Evolutionary conservation across 1,140 invertebrate genomes (phyloP).

Genomic region (Meloidogyne floridensis): DNA sequence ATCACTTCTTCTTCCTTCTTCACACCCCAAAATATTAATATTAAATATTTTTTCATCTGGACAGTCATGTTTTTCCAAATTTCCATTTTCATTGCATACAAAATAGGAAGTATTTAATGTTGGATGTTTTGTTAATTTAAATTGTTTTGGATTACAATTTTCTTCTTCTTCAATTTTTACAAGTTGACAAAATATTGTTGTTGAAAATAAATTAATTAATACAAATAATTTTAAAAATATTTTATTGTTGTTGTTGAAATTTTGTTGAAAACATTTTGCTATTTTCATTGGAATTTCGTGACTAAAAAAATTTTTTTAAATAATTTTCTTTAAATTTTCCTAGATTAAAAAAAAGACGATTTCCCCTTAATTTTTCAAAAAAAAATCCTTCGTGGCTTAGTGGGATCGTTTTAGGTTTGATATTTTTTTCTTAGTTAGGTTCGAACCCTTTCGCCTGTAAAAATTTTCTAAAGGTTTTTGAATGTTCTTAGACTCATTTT

Average conservation of each 20-base stretch:
- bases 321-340: too few species aligned
- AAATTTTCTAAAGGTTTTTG: not conserved
- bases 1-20: conserved; percentile 3
- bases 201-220: not conserved
- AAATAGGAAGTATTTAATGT: conserved; percentile 42
- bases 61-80: conserved; percentile 46
- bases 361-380: too few species aligned
- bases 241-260: not conserved
- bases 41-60: conserved; percentile 60
- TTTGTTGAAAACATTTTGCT: not conserved
- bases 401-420: not conserved
- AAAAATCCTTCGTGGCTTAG: not conserved
- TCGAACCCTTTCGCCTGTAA: not conserved
- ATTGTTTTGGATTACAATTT: conserved; percentile 40
- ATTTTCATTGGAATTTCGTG: too few species aligned
- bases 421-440: not conserved
- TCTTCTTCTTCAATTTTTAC: not conserved
- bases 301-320: too few species aligned
- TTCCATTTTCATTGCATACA: conserved; percentile 50
- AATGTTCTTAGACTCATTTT: not conserved
- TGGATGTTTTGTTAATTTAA: conserved; percentile 32
- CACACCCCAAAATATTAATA: conserved; percentile 51
- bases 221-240: not conserved
- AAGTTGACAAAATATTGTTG: conserved; percentile 21
- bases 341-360: too few species aligned